Evolutionary conservation across 2,113 vertebrate species (phyloP), one percentile per base, ranked within the genome.

Genomic region (Passerina amoena): DNA sequence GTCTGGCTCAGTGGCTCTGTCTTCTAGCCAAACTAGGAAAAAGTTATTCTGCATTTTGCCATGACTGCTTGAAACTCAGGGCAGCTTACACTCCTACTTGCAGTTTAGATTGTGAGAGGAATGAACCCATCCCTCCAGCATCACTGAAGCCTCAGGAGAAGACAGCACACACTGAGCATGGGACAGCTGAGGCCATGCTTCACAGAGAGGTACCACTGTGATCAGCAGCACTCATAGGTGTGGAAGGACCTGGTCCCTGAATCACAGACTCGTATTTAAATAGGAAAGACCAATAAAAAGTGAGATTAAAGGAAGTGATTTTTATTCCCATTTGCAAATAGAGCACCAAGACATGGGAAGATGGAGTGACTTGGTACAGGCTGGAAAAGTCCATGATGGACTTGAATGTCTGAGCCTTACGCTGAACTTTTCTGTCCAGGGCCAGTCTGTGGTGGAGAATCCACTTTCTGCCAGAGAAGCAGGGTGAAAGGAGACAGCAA

Each of bases 181-280:
- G 37, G 35, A 24, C 30, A 82, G 50, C 18, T 0, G 0, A 31
- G 54, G n/a, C n/a, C 6, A 1, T 6, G 27, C n/a, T 54, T 38
- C 37, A 30, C 38, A 30, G 47, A 47, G 40, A 48, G 35, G 14
- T 35, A 37, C 6, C 2, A 2, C 16, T 15, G 3, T 11, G 23
- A 44, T 27, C 61, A 66, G 44, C 47, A 70, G 23, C 10, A 5
- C 28, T 38, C 0, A 0, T 1, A 70, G 25, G 15, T 28, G 31
- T 25, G n/a, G 31, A 44, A 68, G 24, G 63, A 83, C 13, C 11
- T 12, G 28, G 51, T 38, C 19, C 15, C 40, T 64, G 40, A 75
- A 48, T 66, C 78, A 76, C 31, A 76, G n/a, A 37, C 44, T 53
- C 3, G 2, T 50, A 66, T 53, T 64, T 79, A 30, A 86, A 88